phyloP scores from a whole-genome alignment of 1,140 invertebrate genomes.

The Heliconius hermathena region DNA sequence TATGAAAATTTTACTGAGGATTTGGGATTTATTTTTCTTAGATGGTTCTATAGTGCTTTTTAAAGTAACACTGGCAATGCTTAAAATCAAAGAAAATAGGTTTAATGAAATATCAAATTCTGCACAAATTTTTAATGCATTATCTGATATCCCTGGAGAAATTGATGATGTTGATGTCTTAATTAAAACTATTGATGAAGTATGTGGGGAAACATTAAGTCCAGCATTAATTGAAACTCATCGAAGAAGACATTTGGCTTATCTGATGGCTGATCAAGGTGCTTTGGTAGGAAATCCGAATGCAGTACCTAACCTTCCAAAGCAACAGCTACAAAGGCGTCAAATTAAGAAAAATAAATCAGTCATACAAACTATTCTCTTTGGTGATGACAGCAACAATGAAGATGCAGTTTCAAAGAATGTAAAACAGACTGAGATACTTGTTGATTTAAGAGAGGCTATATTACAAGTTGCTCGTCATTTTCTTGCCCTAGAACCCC shows the following conservation, averaged over 20 bases:
- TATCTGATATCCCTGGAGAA: conserved; percentile 96
- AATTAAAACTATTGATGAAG: conserved; percentile 81
- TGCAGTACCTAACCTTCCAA: conserved; percentile 93
- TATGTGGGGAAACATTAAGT: conserved; percentile 87
- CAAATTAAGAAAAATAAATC: conserved; percentile 96
- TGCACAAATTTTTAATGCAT: conserved; percentile 97
- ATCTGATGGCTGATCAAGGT: conserved; percentile 98
- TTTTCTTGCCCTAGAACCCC: conserved; percentile 92
- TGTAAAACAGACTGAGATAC: conserved; percentile 95
- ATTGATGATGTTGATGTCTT: conserved; percentile 93
- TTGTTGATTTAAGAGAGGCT: conserved; percentile 98
- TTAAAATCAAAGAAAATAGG: conserved; percentile 95
- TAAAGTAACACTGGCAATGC: conserved; percentile 96
- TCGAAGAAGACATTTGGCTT: conserved; percentile 94
- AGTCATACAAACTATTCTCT: conserved; percentile 93
- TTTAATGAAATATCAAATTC: conserved; percentile 93
- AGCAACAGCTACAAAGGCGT: conserved; percentile 91
- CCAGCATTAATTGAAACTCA: conserved; percentile 95
- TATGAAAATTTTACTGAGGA: conserved; percentile 95
- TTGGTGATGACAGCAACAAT: conserved; percentile 88
- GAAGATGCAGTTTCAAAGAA: conserved; percentile 98
- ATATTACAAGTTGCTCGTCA: conserved; percentile 94
- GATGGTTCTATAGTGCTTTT: conserved; percentile 98
- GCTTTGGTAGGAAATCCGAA: conserved; percentile 95
- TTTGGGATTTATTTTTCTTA: conserved; percentile 99